Evolutionary conservation across 64 coral and sea anemone species (phyloP), one percentile per base, ranked within the genome.

Genomic region (Pocillopora verrucosa): DNA sequence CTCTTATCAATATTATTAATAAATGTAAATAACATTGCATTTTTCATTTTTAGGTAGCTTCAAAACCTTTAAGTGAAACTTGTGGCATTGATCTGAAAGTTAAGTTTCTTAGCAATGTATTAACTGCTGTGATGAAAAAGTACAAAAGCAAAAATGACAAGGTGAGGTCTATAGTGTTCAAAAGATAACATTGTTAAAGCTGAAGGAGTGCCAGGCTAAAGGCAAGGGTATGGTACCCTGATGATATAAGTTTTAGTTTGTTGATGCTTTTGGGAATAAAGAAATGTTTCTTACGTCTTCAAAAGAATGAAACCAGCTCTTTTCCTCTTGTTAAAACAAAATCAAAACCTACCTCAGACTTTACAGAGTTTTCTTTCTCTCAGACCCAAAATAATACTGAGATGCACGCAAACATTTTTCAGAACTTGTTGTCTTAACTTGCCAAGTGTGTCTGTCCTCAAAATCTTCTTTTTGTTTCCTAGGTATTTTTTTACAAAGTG

Each of bases 401-500:
- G 41, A 6, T 3, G 6, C 41, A 45, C 41, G 2, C 6, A 2
- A 45, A 45, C 41, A 45, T 45, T 45, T 45, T 45, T 6, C 41
- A 45, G 6, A 45, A 45, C 2, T 45, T 45, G 41, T 45, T 45
- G 41, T 45, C 41, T 45, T 45, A 45, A 2, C 65, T 65, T 34
- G 77, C 14, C 9, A 15, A 16, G 10, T 22, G 62, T 3, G n/a
- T 12, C 38, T 88, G 3, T 26, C 34, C 61, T 58, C 22, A n/a
- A 59, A 12, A 41, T 70, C 16, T 59, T 37, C 51, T 86, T 78
- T 58, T 11, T 16, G 60, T 59, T 11, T 77, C 91, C 22, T 35
- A 98, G 95, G 86, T 98, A 59, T 98, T 98, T 91, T 89, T 98
- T 60, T 98, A 92, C 92, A 98, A 98, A 73, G 95, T 90, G 9